A percentile compares a stretch with the other conserved stretches of the same genome.
Evolutionary conservation across 2,797 vertebrate species (phyloP).

Genomic region (Takifugu rubripes): DNA sequence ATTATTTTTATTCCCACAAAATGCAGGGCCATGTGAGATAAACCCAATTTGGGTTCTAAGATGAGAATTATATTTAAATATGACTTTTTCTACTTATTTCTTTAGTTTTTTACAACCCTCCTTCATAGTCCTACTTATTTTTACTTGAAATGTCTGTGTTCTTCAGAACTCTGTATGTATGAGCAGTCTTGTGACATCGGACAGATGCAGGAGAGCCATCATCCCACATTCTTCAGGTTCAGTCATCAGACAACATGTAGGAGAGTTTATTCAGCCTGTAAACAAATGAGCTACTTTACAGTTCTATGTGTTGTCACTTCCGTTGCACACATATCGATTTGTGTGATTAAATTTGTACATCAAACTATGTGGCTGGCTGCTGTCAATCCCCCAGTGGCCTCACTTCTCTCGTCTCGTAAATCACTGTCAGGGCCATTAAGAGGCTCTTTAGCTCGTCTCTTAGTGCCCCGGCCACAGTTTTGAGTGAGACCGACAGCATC

Average conservation of each 20-base stretch:
- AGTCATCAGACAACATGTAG: neutral
- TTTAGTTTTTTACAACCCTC: too few species aligned
- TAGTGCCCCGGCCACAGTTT: slow-evolving; percentile 21
- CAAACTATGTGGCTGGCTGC: slow-evolving; percentile 21
- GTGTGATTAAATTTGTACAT: slow-evolving; percentile 43
- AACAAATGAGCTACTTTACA: neutral
- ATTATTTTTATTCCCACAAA: too few species aligned
- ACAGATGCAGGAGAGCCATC: too few species aligned
- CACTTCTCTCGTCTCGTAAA: slow-evolving; percentile 20
- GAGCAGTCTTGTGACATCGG: too few species aligned
- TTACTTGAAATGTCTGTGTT: too few species aligned
- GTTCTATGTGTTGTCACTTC: slow-evolving; percentile 26
- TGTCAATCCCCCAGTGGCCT: slow-evolving; percentile 30
- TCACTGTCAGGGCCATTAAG: slow-evolving; percentile 47
- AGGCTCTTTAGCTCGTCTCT: slow-evolving; percentile 43
- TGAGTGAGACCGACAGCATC: neutral
- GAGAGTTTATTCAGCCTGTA: neutral
- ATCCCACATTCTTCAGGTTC: too few species aligned
- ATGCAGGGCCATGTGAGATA: too few species aligned
- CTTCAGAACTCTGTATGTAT: too few species aligned
- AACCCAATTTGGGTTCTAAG: too few species aligned
- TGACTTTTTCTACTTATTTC: too few species aligned
- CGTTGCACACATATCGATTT: slow-evolving; percentile 37
- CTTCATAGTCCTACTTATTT: too few species aligned
- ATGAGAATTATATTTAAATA: too few species aligned